A percentile compares a stretch with the other conserved stretches of the same genome.
These are phyloP conservation scores for Macrophya alboannulata DNA, from an alignment of 2,888 invertebrate species.

Conservation along the genomic window DNA sequence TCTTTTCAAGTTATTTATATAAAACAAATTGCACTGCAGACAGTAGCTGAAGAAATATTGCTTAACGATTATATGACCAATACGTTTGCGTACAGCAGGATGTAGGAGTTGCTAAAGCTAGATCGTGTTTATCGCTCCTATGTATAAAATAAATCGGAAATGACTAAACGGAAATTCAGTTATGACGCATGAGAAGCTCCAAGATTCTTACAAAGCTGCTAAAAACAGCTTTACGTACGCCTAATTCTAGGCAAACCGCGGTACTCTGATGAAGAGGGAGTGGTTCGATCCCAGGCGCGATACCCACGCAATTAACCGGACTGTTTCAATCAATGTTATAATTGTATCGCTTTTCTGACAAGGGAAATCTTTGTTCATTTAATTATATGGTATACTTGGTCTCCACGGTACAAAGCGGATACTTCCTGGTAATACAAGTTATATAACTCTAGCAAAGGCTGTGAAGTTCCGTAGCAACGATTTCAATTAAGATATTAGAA, in stretches of 20 bases:
- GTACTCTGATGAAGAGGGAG: not conserved
- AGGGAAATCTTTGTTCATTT: conserved; percentile 33
- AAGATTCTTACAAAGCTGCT: not conserved
- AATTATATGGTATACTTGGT: conserved; percentile 28
- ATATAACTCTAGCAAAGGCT: not conserved
- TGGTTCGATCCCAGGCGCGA: conserved; percentile 7
- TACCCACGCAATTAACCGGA: not conserved
- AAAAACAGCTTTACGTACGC: not conserved
- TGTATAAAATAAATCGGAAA: conserved; percentile 3
- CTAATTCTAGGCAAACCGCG: not conserved
- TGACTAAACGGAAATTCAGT: conserved; percentile 37
- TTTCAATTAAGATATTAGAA: conserved; percentile 34
- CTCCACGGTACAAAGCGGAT: not conserved
- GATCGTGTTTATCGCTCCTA: not conserved
- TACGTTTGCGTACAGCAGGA: conserved; percentile 5
- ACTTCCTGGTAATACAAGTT: conserved; percentile 45
- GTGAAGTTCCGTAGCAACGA: not conserved
- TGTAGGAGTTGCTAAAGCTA: not conserved
- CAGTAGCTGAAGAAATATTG: not conserved
- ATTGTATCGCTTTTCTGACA: conserved; percentile 38
- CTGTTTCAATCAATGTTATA: conserved; percentile 25
- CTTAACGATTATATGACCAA: not conserved
- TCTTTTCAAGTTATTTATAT: not conserved
- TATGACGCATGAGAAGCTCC: conserved; percentile 20
- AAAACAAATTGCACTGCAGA: not conserved